phyloP scores from a whole-genome alignment of 2,113 vertebrate species.

The Crotalus helleri region DNA sequence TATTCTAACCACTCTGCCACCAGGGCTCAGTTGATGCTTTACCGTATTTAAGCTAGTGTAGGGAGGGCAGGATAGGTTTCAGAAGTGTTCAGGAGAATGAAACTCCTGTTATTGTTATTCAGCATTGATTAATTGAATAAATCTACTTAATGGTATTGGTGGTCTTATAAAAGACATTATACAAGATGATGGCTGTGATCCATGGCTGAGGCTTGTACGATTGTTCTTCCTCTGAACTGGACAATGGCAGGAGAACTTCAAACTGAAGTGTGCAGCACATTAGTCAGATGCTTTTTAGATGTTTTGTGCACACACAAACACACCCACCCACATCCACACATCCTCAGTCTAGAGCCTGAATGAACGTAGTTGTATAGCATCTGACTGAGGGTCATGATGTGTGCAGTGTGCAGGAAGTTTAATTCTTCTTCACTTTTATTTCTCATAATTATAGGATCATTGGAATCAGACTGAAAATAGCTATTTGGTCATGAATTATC shows the following conservation, averaged over 20 bases:
- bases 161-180: background rate
- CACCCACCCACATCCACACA: background rate
- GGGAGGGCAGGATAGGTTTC: background rate
- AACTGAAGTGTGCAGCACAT: background rate
- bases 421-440: constrained; percentile 6
- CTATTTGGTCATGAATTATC: constrained; percentile 58
- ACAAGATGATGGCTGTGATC: background rate
- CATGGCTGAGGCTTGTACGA: background rate
- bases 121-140: background rate
- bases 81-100: background rate
- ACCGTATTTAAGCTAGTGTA: background rate
- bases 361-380: background rate
- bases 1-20: too few species aligned
- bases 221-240: background rate
- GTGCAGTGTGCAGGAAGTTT: background rate
- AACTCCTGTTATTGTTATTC: background rate
- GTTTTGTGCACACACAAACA: background rate
- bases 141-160: background rate
- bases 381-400: background rate
- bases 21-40: too few species aligned
- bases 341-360: background rate
- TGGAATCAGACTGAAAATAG: constrained; percentile 32
- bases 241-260: background rate
- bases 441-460: constrained; percentile 26
- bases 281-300: background rate